Conservation (phyloP, 2,888 invertebrate genomes). For the Patella caerulea region DNA sequence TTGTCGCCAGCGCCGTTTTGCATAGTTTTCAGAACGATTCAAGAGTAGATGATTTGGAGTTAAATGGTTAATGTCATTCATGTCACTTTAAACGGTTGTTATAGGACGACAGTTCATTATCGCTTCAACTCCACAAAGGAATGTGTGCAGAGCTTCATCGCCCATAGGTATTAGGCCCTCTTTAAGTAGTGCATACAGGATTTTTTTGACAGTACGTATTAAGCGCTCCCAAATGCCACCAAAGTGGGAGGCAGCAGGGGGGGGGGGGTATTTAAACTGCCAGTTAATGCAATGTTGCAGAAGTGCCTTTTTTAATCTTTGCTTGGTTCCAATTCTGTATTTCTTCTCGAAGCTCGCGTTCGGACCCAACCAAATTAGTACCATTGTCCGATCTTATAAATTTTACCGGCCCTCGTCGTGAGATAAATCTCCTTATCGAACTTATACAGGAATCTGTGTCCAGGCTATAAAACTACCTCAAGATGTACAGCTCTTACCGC, state of each 20-base stretch:
- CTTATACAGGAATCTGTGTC: too few relatives aligned
- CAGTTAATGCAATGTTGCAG: background rate
- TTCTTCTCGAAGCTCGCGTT: constrained; percentile 6
- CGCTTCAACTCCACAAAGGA: too few relatives aligned
- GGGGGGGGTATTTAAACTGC: background rate
- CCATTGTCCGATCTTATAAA: background rate
- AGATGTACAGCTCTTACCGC: constrained; percentile 1
- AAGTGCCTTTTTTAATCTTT: background rate
- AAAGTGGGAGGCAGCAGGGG: background rate
- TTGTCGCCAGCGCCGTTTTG: too few relatives aligned
- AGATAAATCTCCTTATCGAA: too few relatives aligned
- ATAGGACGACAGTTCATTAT: too few relatives aligned
- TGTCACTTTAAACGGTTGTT: too few relatives aligned
- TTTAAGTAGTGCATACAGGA: background rate
- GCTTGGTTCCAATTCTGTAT: constrained; percentile 5
- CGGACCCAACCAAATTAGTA: background rate
- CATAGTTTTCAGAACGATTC: too few relatives aligned
- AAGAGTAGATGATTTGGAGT: too few relatives aligned
- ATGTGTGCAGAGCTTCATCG: too few relatives aligned
- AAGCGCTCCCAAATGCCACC: constrained; percentile 1
- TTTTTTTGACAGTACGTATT: background rate
- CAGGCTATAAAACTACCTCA: background rate
- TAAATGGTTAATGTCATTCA: too few relatives aligned
- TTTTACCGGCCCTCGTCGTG: background rate
- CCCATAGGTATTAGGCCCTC: too few relatives aligned